Evolutionary conservation across 92 coral and sea anemone genomes (phyloP), one percentile per base, ranked within the genome.

Genomic region (Diadumene lineata): DNA sequence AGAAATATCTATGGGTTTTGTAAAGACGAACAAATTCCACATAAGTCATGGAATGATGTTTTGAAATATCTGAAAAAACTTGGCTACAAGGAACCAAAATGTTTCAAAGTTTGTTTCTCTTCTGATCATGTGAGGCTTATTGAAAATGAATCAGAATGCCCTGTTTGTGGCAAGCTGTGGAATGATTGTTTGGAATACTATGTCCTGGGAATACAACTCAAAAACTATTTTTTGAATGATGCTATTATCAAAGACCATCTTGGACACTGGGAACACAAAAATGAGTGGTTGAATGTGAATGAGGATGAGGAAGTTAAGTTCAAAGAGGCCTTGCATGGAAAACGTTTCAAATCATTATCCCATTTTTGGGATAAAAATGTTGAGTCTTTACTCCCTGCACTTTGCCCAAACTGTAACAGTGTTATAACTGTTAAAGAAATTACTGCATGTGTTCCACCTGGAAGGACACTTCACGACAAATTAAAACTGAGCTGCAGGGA

Each of bases 251-350:
- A 65, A 50, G 74, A 79, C 61, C 88, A 89, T 78, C 56, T 85
- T 28, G 70, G 65, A 1, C 94, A 89, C 34, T 85, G 94, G 94
- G 48, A 74, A 17, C 79, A 80, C 8, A 66, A 58, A 16, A 72
- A 78, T 21, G 78, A 78, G 25, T 88, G 87, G 87, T 68, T 88
- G 9, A 69, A 69, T 34, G 63, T 72, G 15, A n/a, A n/a, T n/a
- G 67, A 72, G 21, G 13, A 60, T 30, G 25, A 8, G 19, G 57
- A 21, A n/a, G 62, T 78, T 1, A 60, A 27, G 0, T 76, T 17
- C 34, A 81, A 85, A 44, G 79, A 88, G 24, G 43, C 79, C 17
- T 86, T 87, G 88, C 86, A 89, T 82, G 96, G 91, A 0, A 26
- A 81, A 16, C 46, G 84, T n/a, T 86, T 89, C 34, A 7, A 85